Percentiles rank a stretch among this genome's conserved stretches.
Conservation (phyloP, 2,797 vertebrate genomes). For the Perodicticus potto region DNA sequence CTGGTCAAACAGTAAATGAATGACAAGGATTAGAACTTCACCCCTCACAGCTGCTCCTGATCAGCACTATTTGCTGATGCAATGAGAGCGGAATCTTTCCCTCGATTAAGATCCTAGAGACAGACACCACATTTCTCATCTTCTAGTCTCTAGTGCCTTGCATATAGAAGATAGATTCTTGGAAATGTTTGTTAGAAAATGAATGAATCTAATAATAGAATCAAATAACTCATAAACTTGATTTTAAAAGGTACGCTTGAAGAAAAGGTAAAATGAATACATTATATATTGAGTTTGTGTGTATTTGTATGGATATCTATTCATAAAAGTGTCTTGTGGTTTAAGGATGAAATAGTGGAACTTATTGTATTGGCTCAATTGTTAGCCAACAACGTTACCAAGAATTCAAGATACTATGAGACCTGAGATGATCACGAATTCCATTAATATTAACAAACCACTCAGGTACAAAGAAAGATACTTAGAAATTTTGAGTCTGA, state of each 20-base stretch:
- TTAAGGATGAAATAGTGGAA: not conserved
- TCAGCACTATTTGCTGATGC: not conserved
- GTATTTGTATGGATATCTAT: not conserved
- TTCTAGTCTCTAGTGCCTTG: not conserved
- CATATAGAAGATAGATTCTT: not conserved
- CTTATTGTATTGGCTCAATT: not conserved
- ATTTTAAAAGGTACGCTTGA: not conserved
- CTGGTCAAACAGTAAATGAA: not conserved
- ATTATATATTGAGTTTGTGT: not conserved
- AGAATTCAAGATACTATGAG: not conserved
- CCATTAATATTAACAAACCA: not conserved
- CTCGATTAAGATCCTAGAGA: not conserved
- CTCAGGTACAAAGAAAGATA: not conserved
- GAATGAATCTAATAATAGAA: not conserved
- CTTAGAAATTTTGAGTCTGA: not conserved
- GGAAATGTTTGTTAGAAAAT: not conserved
- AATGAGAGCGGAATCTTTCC: not conserved
- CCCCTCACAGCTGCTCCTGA: rapidly evolving
- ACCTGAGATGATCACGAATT: not conserved
- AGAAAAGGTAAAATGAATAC: not conserved
- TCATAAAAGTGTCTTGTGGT: not conserved
- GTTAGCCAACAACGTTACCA: not conserved
- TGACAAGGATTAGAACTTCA: not conserved
- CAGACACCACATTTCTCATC: rapidly evolving
- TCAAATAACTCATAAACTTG: not conserved